These are phyloP conservation scores for Theonella swinhoei DNA, from an alignment of 37 sponge, comb jelly and placozoan genomes.

Conservation along the genomic window DNA sequence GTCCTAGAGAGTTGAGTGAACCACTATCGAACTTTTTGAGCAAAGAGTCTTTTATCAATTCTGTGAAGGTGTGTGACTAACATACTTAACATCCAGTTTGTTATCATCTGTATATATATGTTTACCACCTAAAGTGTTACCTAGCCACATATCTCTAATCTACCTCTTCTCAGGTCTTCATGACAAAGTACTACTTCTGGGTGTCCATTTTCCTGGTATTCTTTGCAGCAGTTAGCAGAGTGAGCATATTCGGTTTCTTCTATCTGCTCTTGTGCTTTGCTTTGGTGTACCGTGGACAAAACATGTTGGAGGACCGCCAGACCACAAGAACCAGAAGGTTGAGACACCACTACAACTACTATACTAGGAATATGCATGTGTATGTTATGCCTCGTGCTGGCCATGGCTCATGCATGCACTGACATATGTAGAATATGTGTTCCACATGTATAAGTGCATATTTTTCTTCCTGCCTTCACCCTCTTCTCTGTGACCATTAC, in stretches of 20 bases:
- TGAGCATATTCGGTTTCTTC: constrained; percentile 74
- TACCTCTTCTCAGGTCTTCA: constrained; percentile 28
- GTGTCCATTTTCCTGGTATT: constrained; percentile 73
- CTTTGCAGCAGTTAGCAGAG: constrained; percentile 54
- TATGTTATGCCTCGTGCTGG: too few relatives aligned
- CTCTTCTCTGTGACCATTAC: too few relatives aligned
- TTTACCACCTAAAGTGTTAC: too few relatives aligned
- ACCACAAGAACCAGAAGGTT: constrained; percentile 23
- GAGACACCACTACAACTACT: too few relatives aligned
- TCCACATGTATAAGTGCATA: too few relatives aligned
- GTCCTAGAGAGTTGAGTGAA: neutral
- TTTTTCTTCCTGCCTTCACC: too few relatives aligned
- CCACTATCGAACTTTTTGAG: constrained; percentile 7
- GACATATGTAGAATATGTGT: too few relatives aligned
- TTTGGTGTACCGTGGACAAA: constrained; percentile 68
- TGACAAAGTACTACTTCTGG: constrained; percentile 81
- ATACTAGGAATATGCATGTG: too few relatives aligned
- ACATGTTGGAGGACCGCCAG: constrained; percentile 37
- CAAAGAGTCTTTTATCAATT: constrained; percentile 11
- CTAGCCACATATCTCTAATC: too few relatives aligned
- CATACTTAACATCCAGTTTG: too few relatives aligned
- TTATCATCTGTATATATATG: too few relatives aligned
- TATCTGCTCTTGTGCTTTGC: constrained; percentile 61
- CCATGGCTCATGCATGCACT: too few relatives aligned
- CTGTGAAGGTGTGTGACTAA: constrained; percentile 40